phyloP scores from a whole-genome alignment of 2,888 invertebrate species.

The Apomyelois bistriatella region DNA sequence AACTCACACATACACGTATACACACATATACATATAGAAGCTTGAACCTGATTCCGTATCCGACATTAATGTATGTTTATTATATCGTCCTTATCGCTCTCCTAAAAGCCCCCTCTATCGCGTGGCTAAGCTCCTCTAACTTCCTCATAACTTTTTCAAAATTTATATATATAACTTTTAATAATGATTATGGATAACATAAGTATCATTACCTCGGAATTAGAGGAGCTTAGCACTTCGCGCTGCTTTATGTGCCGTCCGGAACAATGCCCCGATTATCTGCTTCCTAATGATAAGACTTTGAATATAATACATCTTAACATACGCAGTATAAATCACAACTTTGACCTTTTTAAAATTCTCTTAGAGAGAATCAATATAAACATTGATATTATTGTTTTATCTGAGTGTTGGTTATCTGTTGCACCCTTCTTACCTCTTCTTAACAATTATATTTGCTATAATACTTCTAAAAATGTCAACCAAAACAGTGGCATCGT shows the following conservation, averaged over 20 bases:
- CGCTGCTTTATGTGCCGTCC: background rate
- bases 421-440: background rate
- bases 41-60: too few relatives aligned
- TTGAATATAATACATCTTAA: background rate
- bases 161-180: background rate
- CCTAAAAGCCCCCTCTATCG: too few relatives aligned
- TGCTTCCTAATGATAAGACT: background rate
- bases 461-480: background rate
- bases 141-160: background rate
- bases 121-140: background rate
- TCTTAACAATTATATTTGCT: background rate
- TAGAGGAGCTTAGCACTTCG: background rate
- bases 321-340: background rate
- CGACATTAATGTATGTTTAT: too few relatives aligned
- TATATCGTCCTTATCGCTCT: too few relatives aligned
- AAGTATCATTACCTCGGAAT: background rate
- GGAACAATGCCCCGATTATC: background rate
- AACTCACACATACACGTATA: too few relatives aligned
- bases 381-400: background rate
- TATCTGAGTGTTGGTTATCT: constrained; percentile 13
- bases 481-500: constrained; percentile 15
- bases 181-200: background rate
- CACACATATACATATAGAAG: too few relatives aligned
- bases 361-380: background rate
- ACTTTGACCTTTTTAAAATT: background rate